Evolutionary conservation across 2,888 invertebrate species (phyloP).

Genomic region (Galerucella calmariensis): DNA sequence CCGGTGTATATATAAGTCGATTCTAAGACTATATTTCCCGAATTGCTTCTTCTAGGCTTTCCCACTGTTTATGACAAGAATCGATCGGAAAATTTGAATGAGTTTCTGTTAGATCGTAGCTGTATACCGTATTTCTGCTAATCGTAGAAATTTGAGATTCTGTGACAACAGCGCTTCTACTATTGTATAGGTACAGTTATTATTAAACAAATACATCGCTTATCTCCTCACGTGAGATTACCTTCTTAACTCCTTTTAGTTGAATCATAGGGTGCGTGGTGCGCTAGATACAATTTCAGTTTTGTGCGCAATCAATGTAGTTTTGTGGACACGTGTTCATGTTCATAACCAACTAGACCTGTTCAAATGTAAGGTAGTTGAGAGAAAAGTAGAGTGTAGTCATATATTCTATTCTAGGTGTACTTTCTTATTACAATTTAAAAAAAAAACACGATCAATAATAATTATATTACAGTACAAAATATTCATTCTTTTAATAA

Average conservation of each 20-base stretch:
- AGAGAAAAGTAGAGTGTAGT: not conserved
- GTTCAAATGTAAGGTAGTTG: constrained; percentile 17
- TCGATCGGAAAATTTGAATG: not conserved
- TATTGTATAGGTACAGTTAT: not conserved
- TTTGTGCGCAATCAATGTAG: constrained; percentile 26
- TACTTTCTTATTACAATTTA: too few species aligned
- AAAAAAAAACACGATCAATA: too few species aligned
- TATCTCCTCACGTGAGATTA: too few species aligned
- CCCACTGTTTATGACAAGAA: too few species aligned
- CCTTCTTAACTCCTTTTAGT: constrained; percentile 6
- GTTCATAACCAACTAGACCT: constrained; percentile 24
- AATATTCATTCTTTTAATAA: too few species aligned
- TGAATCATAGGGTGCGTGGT: constrained; percentile 31
- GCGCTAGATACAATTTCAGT: constrained; percentile 9
- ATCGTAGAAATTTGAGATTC: not conserved
- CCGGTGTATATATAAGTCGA: too few species aligned
- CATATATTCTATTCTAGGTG: too few species aligned
- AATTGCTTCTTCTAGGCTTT: too few species aligned
- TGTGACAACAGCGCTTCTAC: not conserved
- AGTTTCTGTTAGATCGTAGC: too few species aligned
- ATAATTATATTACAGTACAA: too few species aligned
- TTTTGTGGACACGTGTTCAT: constrained; percentile 23
- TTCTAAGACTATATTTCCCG: too few species aligned
- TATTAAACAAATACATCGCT: not conserved
- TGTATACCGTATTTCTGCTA: not conserved